Evolutionary conservation across 2,113 vertebrate genomes (phyloP).

Genomic region (Brienomyrus brachyistius): DNA sequence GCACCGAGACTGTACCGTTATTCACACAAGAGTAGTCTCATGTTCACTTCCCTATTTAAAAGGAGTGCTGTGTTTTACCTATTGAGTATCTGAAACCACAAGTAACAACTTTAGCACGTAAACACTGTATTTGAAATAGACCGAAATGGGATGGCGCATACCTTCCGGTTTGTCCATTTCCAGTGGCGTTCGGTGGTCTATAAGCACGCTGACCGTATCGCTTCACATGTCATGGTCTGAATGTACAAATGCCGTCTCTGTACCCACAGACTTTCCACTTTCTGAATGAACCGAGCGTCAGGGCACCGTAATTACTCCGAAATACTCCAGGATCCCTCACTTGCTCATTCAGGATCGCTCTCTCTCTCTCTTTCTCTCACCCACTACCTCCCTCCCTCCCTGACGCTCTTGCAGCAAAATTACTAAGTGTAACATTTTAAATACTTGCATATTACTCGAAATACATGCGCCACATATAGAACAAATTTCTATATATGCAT

Average conservation of each 20-base stretch:
- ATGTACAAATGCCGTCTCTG: not conserved
- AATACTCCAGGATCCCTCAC: not conserved
- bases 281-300: not conserved
- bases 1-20: not conserved
- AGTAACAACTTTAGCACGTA: not conserved
- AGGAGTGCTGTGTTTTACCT: not conserved
- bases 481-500: not conserved
- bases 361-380: not conserved
- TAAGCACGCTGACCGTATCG: not conserved
- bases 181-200: not conserved
- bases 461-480: not conserved
- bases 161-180: not conserved
- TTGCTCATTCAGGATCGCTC: no score
- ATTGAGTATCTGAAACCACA: not conserved
- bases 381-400: not conserved
- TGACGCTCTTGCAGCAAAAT: not conserved
- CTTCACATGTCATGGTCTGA: not conserved
- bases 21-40: not conserved
- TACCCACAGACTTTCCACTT: not conserved
- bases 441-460: not conserved
- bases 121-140: not conserved
- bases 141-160: not conserved
- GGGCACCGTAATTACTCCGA: not conserved
- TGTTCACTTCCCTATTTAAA: not conserved
- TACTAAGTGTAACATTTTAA: not conserved